Evolutionary conservation across 2,113 vertebrate species (phyloP).

Genomic region (Nymphicus hollandicus): DNA sequence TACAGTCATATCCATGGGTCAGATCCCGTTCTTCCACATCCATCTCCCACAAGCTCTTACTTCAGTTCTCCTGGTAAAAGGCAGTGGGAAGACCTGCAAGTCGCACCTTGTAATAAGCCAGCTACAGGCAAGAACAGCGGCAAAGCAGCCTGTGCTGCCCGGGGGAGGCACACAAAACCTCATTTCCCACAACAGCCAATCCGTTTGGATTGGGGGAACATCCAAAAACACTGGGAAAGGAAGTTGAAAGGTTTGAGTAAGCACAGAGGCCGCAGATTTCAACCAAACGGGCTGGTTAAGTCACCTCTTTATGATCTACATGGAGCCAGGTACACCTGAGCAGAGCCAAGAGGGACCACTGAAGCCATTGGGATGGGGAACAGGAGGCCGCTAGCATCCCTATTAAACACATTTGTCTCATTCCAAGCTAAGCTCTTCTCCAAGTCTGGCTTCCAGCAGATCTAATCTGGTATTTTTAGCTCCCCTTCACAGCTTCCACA

Average conservation of each 20-base stretch:
- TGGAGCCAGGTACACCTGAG: rapidly evolving
- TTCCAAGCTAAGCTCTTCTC: background rate
- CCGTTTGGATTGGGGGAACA: background rate
- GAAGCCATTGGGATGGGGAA: background rate
- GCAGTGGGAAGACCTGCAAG: background rate
- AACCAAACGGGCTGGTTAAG: rapidly evolving
- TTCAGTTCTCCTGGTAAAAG: background rate
- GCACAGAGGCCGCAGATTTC: background rate
- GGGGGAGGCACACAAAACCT: background rate
- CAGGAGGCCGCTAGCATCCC: background rate
- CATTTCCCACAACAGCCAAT: background rate
- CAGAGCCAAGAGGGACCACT: background rate
- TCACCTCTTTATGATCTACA: background rate
- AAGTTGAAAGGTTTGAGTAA: background rate
- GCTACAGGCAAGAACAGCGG: background rate
- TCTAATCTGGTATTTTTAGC: background rate
- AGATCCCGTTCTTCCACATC: background rate
- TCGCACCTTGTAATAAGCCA: background rate
- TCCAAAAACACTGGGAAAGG: background rate
- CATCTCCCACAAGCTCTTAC: background rate
- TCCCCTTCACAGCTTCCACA: background rate
- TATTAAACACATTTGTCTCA: rapidly evolving
- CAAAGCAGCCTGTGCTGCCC: background rate
- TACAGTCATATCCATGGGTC: background rate
- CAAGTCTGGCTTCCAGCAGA: background rate